A percentile compares a stretch with the other conserved stretches of the same genome.
Evolutionary conservation across 2,113 vertebrate species (phyloP).

Genomic region (Calyptommatus sinebrachiatus): DNA sequence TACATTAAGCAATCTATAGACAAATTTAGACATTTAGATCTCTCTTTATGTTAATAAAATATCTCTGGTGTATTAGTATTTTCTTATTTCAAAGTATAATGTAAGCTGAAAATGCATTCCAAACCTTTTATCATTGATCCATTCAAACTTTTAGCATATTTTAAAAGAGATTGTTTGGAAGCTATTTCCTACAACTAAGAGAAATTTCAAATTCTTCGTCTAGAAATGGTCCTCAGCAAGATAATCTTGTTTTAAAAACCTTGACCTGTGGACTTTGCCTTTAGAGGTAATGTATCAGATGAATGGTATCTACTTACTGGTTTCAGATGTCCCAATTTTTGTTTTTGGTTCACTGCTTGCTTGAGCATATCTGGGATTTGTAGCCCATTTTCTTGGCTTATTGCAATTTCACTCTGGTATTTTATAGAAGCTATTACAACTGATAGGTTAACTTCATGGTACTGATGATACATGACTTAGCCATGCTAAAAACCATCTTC

Average conservation of each 20-base stretch:
- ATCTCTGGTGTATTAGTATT: background rate
- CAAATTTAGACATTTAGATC: background rate
- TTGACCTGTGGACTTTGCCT: slow-evolving; percentile 77
- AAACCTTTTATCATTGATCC: background rate
- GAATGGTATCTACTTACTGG: slow-evolving; percentile 74
- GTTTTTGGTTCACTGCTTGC: slow-evolving; percentile 86
- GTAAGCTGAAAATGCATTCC: background rate
- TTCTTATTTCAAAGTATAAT: background rate
- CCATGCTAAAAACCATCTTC: slow-evolving; percentile 64
- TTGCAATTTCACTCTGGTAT: slow-evolving; percentile 79
- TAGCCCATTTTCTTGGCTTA: slow-evolving; percentile 86
- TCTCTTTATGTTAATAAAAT: background rate
- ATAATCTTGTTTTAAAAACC: slow-evolving; percentile 71
- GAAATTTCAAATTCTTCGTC: slow-evolving; percentile 52
- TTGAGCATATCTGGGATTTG: slow-evolving; percentile 85
- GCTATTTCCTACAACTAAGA: slow-evolving; percentile 25
- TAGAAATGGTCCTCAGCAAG: slow-evolving; percentile 56
- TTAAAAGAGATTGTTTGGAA: slow-evolving; percentile 1
- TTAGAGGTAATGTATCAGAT: slow-evolving; percentile 75
- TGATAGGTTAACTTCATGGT: slow-evolving; percentile 83
- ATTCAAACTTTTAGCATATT: slow-evolving; percentile 11
- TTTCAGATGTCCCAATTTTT: slow-evolving; percentile 80
- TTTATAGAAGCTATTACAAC: slow-evolving; percentile 88
- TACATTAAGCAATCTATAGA: background rate
- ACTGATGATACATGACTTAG: slow-evolving; percentile 79